These are phyloP conservation scores for Iphiclides podalirius DNA, from an alignment of 2,888 invertebrate species.

Conservation along the genomic window DNA sequence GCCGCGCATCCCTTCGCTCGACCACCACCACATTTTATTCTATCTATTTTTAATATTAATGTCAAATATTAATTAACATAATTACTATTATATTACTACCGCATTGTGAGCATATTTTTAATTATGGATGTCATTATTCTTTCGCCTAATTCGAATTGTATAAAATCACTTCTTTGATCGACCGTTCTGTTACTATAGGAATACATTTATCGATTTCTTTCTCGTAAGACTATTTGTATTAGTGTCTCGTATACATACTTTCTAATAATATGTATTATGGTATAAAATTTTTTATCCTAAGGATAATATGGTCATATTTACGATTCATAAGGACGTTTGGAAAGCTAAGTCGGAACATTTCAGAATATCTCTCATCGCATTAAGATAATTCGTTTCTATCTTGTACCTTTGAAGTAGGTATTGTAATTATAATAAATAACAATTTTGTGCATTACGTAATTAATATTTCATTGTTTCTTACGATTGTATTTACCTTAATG, in stretches of 20 bases:
- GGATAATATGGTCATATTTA: conserved; percentile 76
- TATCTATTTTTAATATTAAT: conserved; percentile 79
- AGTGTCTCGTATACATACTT: conserved; percentile 77
- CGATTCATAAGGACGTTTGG: conserved; percentile 72
- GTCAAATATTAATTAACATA: conserved; percentile 79
- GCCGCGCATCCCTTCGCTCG: conserved; percentile 69
- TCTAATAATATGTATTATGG: conserved; percentile 76
- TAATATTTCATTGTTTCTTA: conserved; percentile 78
- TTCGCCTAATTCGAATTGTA: conserved; percentile 79
- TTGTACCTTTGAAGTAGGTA: conserved; percentile 78
- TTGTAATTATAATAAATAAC: conserved; percentile 78
- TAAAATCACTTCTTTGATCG: conserved; percentile 75
- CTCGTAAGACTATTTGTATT: conserved; percentile 71
- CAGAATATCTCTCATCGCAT: conserved; percentile 77
- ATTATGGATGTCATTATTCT: conserved; percentile 76
- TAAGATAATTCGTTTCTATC: conserved; percentile 78
- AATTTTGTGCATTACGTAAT: conserved; percentile 79
- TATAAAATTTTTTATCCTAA: conserved; percentile 78
- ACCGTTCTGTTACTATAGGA: conserved; percentile 74
- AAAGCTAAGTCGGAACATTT: conserved; percentile 73
- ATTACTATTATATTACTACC: conserved; percentile 72
- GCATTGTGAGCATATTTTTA: conserved; percentile 76
- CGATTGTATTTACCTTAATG: conserved; percentile 76
- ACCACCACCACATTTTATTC: conserved; percentile 78
- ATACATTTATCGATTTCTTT: conserved; percentile 71